Conservation (phyloP, 1,140 invertebrate genomes). For the Tetragnatha versicolor region DNA sequence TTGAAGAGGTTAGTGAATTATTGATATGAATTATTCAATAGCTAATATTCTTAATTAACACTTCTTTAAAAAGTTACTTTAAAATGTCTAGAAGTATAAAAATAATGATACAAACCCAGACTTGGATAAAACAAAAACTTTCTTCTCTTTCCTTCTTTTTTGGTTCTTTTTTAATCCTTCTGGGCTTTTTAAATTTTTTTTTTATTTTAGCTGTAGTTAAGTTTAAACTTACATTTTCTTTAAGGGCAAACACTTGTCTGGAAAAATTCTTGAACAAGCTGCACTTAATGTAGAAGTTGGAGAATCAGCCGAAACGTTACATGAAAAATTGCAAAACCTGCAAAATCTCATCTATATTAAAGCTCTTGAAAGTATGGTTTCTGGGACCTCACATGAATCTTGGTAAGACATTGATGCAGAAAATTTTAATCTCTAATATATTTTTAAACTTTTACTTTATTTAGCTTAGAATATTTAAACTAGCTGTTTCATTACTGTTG, state of each 20-base stretch:
- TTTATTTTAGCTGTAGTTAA: neutral
- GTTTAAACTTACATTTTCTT: too few relatives aligned
- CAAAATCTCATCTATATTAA: conserved; percentile 88
- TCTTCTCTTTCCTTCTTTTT: too few relatives aligned
- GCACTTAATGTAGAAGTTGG: conserved; percentile 77
- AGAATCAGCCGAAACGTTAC: conserved; percentile 80
- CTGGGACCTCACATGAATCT: conserved; percentile 64
- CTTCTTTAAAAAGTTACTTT: neutral
- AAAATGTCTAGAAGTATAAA: too few relatives aligned
- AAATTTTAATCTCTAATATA: neutral
- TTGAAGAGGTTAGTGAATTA: conserved; percentile 89
- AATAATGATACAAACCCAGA: too few relatives aligned
- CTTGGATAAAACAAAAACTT: too few relatives aligned
- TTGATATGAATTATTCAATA: neutral
- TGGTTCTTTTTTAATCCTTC: neutral
- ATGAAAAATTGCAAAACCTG: conserved; percentile 77
- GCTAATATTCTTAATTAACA: neutral
- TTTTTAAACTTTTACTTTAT: neutral
- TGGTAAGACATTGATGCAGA: neutral
- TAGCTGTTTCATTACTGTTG: neutral
- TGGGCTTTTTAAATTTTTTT: neutral
- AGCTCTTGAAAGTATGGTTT: conserved; percentile 81
- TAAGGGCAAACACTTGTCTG: conserved; percentile 89
- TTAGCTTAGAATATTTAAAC: neutral
- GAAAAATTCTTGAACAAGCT: conserved; percentile 88